Conservation (phyloP, 2,113 vertebrate species). For the Poicephalus gulielmi region DNA sequence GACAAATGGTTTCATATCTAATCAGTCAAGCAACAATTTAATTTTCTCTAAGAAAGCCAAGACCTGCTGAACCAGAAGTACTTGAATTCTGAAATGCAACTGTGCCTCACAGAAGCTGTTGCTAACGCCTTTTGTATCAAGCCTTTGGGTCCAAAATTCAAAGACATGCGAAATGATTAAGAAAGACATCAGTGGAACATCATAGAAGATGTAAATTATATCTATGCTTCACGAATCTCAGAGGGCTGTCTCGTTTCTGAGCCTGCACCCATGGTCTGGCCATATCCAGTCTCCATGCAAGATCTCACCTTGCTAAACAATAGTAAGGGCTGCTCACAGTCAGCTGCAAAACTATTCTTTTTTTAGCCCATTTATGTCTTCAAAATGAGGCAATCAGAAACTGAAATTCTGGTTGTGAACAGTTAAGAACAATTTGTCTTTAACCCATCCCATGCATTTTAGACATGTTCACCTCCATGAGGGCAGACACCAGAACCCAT, state of each 20-base stretch:
- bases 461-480: not conserved
- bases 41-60: not conserved
- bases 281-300: not conserved
- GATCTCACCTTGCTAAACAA: not conserved
- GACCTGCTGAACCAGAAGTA: not conserved
- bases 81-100: not conserved
- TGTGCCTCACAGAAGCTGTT: not conserved
- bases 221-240: not conserved
- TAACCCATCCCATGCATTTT: not conserved
- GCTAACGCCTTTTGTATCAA: fast-evolving
- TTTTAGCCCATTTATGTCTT: not conserved
- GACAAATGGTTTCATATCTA: not conserved
- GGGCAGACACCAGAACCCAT: not conserved
- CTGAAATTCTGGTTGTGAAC: not conserved
- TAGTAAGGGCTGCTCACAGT: not conserved
- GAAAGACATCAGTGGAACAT: not conserved
- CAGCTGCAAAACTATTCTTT: not conserved
- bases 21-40: not conserved
- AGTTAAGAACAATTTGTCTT: not conserved
- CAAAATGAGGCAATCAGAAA: not conserved
- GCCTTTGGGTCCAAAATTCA: not conserved
- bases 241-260: not conserved
- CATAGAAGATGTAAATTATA: not conserved
- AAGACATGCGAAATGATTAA: not conserved
- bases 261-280: not conserved